Base-by-base conservation (phyloP, 1,140 invertebrate species). In the Batillaria attramentaria region DNA sequence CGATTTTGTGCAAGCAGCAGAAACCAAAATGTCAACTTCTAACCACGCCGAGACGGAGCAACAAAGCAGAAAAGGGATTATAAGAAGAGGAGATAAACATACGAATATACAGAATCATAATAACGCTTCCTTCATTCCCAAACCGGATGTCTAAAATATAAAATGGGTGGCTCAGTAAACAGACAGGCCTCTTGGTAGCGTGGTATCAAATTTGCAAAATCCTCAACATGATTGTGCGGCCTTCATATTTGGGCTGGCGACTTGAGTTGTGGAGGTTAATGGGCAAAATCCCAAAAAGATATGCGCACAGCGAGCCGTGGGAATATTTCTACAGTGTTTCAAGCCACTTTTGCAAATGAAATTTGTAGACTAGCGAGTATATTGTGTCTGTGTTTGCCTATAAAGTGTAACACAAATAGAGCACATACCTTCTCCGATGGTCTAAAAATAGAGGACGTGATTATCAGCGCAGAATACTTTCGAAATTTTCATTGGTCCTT, bases 371-470 rank as follows among this genome's bases (percentile, higher is more conserved):
- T 57, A 42, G 73, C 73, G 54, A 28, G 24, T 65, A 8, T 65
- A 28, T 41, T 41, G 35, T 37, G 77, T 20, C 68, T 54, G 42
- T 60, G 57, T 54, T 80, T 72, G 79, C 77, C 41, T 54, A 68
- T 28, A 80, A 80, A 77, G 57, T 37, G 41, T 69, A 77, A 80
- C 73, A 77, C 79, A 80, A 80, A 80, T 75, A 80, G 42, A 76
- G 79, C 65, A 81, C 84, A 85, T 85, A 85, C 82, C 84, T 82
- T 83, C 82, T 83, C 74, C 79, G 72, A 77, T 79, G 79, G 72
- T 81, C 82, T 83, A 83, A 83, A 81, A 79, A 83, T 85, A 85
- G 84, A 79, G 62, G 39, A 75, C 57, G 57, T 70, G 54, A 62
- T 75, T 65, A 41, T 75, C 73, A 62, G 73, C 46, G 39, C 54